Evolutionary conservation across 1,140 invertebrate genomes (phyloP), one percentile per base, ranked within the genome.

Genomic region (Drosophila willistoni): DNA sequence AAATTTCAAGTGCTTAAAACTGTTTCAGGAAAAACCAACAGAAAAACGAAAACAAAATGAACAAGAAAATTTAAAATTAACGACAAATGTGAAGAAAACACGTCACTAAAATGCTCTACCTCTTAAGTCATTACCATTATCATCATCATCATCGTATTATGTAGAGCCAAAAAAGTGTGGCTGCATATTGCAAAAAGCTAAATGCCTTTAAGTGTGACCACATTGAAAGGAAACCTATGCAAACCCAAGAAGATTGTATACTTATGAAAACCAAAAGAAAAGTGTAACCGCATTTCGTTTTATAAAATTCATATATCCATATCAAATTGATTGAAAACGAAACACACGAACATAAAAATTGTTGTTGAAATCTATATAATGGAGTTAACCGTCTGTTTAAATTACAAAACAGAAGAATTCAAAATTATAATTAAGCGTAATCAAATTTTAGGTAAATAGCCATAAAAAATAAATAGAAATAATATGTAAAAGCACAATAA

Each of bases 381-480:
- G 12, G 12, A 42, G 41, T 42, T 44, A 44, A 44, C n/a, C 17
- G 14, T 19, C 14, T 7, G 6, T 6, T 14, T 10, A 7, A 17
- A 7, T 44, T 44, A 14, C 0, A 7, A 47, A 47, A 47, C 44
- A 14, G 17, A 29, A 12, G 44, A 2, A 51, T 51, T 51, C 17
- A 10, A 51, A 51, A 51, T 51, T 22, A 51, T 85, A 86, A 87
- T 86, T 81, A 82, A 81, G 73, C 62, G 72, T 68, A 79, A 82
- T 87, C 76, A 76, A 79, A 82, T 82, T 86, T 79, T 71, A 59
- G 82, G 79, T 73, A 79, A 87, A 87, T 87, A 87, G 73, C 61
- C 41, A 51, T 44, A 34, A 51, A 70, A 51, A 63, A 70, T 41
- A 73, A 78, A 82, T 51, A 76, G 54, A 76, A 87, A 86, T 79